A percentile compares a stretch with the other conserved stretches of the same genome.
These are phyloP conservation scores for Tineola bisselliella DNA, from an alignment of 2,888 invertebrate genomes.

Conservation along the genomic window DNA sequence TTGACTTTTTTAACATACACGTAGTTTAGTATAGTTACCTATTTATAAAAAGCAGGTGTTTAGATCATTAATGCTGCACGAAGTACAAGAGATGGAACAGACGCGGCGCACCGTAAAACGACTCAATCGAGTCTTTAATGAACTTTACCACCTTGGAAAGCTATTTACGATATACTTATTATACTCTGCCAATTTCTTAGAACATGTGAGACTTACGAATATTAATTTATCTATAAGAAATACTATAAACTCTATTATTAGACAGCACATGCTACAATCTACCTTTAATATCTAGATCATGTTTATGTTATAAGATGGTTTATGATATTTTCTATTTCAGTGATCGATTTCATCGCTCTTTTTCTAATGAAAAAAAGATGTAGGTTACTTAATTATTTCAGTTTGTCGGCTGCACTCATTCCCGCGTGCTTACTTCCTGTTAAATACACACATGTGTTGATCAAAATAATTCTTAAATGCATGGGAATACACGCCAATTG, in stretches of 20 bases:
- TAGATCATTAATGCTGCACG: not conserved
- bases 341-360: not conserved
- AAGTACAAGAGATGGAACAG: not conserved
- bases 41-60: conserved; percentile 6
- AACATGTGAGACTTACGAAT: too few species aligned
- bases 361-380: not conserved
- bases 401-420: conserved; percentile 1
- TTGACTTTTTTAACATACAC: too few species aligned
- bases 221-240: too few species aligned
- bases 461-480: not conserved
- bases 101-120: conserved; percentile 17
- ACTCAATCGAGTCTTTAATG: conserved; percentile 54
- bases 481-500: not conserved
- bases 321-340: not conserved
- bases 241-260: too few species aligned
- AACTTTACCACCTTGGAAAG: conserved; percentile 32
- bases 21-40: not conserved
- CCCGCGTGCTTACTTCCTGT: not conserved
- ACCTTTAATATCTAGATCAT: not conserved
- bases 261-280: not conserved
- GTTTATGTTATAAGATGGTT: not conserved
- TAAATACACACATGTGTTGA: not conserved
- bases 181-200: too few species aligned
- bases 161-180: not conserved
- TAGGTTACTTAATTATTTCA: not conserved